Evolutionary conservation across 64 coral and sea anemone genomes (phyloP).

Genomic region (Montipora foliosa): DNA sequence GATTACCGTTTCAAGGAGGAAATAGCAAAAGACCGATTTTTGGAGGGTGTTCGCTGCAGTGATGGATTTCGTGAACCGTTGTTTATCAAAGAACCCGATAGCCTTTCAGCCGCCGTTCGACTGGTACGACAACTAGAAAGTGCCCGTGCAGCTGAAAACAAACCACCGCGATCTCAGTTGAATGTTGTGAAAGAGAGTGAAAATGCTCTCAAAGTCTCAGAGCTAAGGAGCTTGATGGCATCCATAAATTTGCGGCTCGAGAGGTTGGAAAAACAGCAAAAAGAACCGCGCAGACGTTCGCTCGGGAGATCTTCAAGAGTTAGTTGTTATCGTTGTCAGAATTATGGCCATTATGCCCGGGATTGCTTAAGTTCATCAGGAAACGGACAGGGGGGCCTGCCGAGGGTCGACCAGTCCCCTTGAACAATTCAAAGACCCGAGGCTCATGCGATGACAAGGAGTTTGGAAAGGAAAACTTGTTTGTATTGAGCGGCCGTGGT

Average conservation of each 20-base stretch:
- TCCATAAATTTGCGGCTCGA: slow-evolving; percentile 6
- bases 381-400: slow-evolving; percentile 32
- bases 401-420: slow-evolving; percentile 45
- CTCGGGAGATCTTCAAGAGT: not conserved
- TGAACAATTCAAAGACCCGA: not conserved
- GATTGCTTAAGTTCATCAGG: slow-evolving; percentile 1
- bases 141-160: not conserved
- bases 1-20: slow-evolving; percentile 30
- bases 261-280: slow-evolving; percentile 8
- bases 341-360: slow-evolving; percentile 31
- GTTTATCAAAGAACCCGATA: slow-evolving; percentile 27
- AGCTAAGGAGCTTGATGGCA: slow-evolving; percentile 9
- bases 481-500: slow-evolving; percentile 5
- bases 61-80: slow-evolving; percentile 32
- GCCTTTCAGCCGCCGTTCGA: slow-evolving; percentile 46
- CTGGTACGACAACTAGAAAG: slow-evolving; percentile 54
- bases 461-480: not conserved
- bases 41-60: slow-evolving; percentile 39
- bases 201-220: not conserved
- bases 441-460: not conserved
- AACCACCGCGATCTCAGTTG: not conserved
- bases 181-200: not conserved
- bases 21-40: slow-evolving; percentile 25
- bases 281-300: not conserved
- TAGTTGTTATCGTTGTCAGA: slow-evolving; percentile 23